These are phyloP conservation scores for Antedon bifida DNA, from an alignment of 35 echinoderm and acorn worm genomes.

Conservation along the genomic window DNA sequence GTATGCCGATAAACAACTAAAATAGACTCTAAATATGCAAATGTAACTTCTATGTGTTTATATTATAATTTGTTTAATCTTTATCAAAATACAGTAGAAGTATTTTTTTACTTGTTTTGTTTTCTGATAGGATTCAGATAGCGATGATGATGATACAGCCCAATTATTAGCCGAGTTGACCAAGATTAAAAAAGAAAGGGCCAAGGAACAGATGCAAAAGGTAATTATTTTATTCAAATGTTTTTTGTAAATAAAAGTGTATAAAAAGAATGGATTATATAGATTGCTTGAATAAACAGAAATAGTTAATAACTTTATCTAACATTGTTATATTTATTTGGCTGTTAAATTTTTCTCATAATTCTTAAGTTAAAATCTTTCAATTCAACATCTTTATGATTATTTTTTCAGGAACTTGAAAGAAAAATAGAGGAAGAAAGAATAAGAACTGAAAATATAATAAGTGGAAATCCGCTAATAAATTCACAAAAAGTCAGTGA, in stretches of 20 bases:
- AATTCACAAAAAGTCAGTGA: conserved; percentile 36
- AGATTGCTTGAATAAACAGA: too few relatives aligned
- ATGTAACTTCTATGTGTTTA: too few relatives aligned
- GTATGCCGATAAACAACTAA: too few relatives aligned
- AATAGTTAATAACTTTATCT: background rate
- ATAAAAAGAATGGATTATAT: too few relatives aligned
- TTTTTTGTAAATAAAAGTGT: too few relatives aligned
- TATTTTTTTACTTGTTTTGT: too few relatives aligned
- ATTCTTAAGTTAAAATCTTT: background rate
- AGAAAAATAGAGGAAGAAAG: conserved; percentile 89
- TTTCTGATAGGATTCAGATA: conserved; percentile 39
- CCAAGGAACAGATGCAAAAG: conserved; percentile 67
- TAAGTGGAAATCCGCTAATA: conserved; percentile 92
- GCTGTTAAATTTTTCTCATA: background rate
- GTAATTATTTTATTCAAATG: conserved; percentile 16
- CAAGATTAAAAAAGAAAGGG: conserved; percentile 96
- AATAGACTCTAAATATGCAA: too few relatives aligned
- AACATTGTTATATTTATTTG: background rate
- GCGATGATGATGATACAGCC: conserved; percentile 91
- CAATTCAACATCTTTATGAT: background rate
- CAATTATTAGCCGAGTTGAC: conserved; percentile 90
- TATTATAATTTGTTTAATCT: too few relatives aligned
- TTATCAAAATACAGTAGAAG: too few relatives aligned
- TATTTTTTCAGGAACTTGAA: conserved; percentile 59
- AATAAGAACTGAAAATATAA: conserved; percentile 90